These are phyloP conservation scores for Heliconius congener DNA, from an alignment of 1,140 invertebrate genomes.

Conservation along the genomic window DNA sequence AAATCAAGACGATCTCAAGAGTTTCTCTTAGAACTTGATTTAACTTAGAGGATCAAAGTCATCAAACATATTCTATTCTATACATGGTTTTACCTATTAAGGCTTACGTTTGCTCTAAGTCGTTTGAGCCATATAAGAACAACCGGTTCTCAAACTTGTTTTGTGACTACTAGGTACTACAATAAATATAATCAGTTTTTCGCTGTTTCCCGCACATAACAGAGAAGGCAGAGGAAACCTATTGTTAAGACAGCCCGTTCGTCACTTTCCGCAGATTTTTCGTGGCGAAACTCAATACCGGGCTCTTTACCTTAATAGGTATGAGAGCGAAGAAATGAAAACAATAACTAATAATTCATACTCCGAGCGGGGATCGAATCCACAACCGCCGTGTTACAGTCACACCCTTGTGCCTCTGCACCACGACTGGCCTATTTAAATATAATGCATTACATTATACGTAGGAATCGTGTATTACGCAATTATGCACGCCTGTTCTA, in stretches of 20 bases:
- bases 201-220: no score
- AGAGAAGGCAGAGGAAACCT: no score
- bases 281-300: no score
- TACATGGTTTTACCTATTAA: constrained; percentile 29
- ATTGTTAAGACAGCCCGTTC: no score
- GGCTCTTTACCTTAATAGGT: no score
- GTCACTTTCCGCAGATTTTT: no score
- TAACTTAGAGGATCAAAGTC: constrained; percentile 18
- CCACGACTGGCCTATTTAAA: not conserved
- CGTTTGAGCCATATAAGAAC: constrained; percentile 43
- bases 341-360: no score
- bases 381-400: no score
- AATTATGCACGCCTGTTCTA: constrained; percentile 21
- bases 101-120: constrained; percentile 40
- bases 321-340: no score
- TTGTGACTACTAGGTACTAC: constrained; percentile 26
- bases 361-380: no score
- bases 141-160: constrained; percentile 41
- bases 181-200: not conserved
- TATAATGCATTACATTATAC: not conserved
- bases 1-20: not conserved
- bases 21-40: constrained; percentile 15
- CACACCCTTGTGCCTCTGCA: no score
- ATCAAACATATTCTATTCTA: constrained; percentile 18
- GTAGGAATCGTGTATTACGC: constrained; percentile 4